These are phyloP conservation scores for Drepana arcuata DNA, from an alignment of 1,140 invertebrate species.

Conservation along the genomic window DNA sequence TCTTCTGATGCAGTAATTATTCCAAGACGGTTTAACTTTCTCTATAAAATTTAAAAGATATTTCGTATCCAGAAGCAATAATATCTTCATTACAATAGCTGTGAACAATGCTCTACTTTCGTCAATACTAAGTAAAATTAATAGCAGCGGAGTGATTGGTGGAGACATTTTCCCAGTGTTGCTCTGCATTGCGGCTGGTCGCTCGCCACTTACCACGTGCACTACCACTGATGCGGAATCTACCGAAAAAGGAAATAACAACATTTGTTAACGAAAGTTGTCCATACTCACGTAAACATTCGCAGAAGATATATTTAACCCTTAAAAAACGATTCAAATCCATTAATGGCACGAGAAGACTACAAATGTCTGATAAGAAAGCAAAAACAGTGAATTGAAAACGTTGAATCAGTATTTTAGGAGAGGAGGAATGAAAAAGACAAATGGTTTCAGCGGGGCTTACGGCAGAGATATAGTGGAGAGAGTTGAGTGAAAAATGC, in stretches of 20 bases:
- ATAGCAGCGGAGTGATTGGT: constrained; percentile 19
- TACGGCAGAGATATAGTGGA: constrained; percentile 19
- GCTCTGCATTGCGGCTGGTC: constrained; percentile 83
- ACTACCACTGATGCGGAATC: constrained; percentile 78
- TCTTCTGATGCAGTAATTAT: constrained; percentile 14
- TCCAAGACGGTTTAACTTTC: constrained; percentile 10
- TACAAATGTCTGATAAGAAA: constrained; percentile 23
- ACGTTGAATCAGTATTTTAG: constrained; percentile 20
- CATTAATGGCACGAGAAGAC: constrained; percentile 19
- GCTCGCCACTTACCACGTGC: constrained; percentile 79
- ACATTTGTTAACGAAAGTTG: no score
- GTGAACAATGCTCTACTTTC: constrained; percentile 20
- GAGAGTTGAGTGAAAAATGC: constrained; percentile 16
- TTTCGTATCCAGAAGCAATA: constrained; percentile 5
- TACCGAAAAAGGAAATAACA: constrained; percentile 38
- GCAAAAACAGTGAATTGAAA: constrained; percentile 20
- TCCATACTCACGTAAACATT: no score
- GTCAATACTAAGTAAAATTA: constrained; percentile 17
- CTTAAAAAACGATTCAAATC: no score
- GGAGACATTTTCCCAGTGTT: constrained; percentile 62
- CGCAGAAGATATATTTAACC: no score
- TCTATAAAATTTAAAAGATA: neutral
- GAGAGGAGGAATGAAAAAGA: constrained; percentile 17
- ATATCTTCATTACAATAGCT: constrained; percentile 2
- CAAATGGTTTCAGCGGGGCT: constrained; percentile 17